Conservation (phyloP, 2,797 vertebrate genomes). For the Pangasius larnaudii region DNA sequence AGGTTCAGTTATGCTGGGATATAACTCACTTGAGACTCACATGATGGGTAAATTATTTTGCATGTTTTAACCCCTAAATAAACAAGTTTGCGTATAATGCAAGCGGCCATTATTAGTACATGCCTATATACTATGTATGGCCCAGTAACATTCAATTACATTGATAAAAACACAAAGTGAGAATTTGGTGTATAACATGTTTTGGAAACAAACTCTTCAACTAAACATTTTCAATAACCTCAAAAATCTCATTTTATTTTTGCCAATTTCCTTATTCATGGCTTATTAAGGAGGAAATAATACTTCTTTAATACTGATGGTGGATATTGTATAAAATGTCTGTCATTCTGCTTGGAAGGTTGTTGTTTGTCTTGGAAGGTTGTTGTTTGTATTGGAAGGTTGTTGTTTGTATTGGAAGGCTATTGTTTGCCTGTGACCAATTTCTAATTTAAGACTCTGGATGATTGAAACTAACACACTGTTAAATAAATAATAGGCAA, state of each 20-base stretch:
- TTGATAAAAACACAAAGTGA: neutral
- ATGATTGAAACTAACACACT: conserved; percentile 53
- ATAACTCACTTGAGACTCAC: too few species aligned
- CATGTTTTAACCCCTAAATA: too few species aligned
- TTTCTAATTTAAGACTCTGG: conserved; percentile 27
- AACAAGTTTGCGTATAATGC: too few species aligned
- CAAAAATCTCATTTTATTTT: neutral
- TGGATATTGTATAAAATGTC: neutral
- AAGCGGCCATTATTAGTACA: too few species aligned
- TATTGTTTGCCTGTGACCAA: conserved; percentile 10
- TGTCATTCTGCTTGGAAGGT: neutral
- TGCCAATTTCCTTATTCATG: neutral
- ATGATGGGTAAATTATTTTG: too few species aligned
- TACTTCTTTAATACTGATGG: neutral
- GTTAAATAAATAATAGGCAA: conserved; percentile 66
- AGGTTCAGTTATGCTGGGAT: too few species aligned
- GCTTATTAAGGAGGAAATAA: neutral
- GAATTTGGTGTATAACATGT: neutral
- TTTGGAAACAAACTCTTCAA: neutral
- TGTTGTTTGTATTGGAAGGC: neutral
- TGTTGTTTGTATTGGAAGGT: neutral
- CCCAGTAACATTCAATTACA: too few species aligned
- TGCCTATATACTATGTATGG: too few species aligned
- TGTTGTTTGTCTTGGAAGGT: neutral
- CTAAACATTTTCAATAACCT: neutral